Percentiles rank a stretch among this genome's conserved stretches.
Conservation (phyloP, 2,797 vertebrate genomes). For the Furcifer pardalis region DNA sequence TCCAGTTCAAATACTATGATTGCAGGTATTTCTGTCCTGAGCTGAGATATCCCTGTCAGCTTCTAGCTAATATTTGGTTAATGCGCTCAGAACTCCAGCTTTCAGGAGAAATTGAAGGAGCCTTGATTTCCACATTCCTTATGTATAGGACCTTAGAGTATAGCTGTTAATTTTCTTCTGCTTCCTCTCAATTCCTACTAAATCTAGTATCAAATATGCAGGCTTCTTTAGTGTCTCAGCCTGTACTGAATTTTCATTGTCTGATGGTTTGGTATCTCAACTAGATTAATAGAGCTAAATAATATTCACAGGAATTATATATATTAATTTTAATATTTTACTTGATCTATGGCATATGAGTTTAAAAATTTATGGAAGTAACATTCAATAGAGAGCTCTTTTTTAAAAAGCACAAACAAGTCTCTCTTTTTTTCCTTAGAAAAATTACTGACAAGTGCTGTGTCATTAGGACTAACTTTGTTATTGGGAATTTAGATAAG, state of each 20-base stretch:
- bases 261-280: not conserved
- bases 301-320: no score
- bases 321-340: no score
- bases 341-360: no score
- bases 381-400: not conserved
- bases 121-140: not conserved
- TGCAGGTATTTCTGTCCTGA: not conserved
- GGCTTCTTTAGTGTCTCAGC: not conserved
- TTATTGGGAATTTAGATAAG: not conserved
- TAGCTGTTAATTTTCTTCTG: no score
- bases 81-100: no score
- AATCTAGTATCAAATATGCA: not conserved
- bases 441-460: not conserved
- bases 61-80: not conserved
- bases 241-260: not conserved
- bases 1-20: not conserved
- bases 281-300: not conserved
- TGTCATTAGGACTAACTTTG: not conserved
- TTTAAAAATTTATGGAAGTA: not conserved
- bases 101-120: not conserved
- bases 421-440: no score
- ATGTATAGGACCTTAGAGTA: no score
- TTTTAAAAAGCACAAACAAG: not conserved
- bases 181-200: no score
- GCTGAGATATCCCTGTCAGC: not conserved